A percentile compares a stretch with the other conserved stretches of the same genome.
These are phyloP conservation scores for Rhinolophus sinicus DNA, from an alignment of 2,113 vertebrate genomes.

Conservation along the genomic window DNA sequence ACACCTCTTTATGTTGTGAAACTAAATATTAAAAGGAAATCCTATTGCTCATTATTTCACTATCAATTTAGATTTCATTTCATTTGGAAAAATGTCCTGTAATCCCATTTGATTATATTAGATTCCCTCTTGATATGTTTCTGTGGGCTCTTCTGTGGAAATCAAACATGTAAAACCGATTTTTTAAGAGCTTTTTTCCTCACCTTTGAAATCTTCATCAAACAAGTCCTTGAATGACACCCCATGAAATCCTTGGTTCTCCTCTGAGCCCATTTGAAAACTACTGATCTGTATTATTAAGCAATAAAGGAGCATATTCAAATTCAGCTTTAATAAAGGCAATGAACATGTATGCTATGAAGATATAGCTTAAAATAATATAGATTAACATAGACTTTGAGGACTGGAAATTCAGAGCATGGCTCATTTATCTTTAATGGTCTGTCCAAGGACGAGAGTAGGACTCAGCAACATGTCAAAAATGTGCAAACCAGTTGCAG, in stretches of 20 bases:
- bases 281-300: slow-evolving; percentile 34
- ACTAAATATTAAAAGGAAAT: background rate
- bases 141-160: background rate
- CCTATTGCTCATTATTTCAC: background rate
- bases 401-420: background rate
- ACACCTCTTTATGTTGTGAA: background rate
- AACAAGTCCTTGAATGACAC: background rate
- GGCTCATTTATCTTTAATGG: slow-evolving; percentile 50
- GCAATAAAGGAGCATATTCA: slow-evolving; percentile 41
- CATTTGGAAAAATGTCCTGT: background rate
- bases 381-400: background rate
- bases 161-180: background rate
- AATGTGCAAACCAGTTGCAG: background rate
- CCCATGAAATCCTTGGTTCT: slow-evolving; percentile 16
- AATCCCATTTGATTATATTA: background rate
- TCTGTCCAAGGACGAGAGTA: background rate
- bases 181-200: background rate
- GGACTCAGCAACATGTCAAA: background rate
- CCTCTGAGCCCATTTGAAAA: slow-evolving; percentile 28
- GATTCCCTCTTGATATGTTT: background rate
- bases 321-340: background rate
- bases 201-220: background rate
- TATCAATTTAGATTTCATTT: slow-evolving; percentile 56
- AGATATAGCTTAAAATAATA: slow-evolving; percentile 44
- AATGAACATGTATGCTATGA: background rate